Evolutionary conservation across 1,140 invertebrate species (phyloP).

Genomic region (Drosophila obscura): DNA sequence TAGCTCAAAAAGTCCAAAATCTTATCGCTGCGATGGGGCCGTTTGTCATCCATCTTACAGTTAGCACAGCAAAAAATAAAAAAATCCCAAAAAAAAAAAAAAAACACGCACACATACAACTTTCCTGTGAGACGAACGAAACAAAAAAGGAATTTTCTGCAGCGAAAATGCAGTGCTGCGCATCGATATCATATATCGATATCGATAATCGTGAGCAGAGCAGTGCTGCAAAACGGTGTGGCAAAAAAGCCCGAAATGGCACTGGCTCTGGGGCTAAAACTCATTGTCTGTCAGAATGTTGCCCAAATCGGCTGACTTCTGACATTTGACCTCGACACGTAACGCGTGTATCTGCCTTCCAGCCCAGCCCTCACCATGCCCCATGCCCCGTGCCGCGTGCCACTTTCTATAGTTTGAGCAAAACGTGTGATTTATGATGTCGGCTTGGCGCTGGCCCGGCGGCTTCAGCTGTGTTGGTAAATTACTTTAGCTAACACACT

Average conservation of each 20-base stretch:
- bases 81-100: too few relatives aligned
- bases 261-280: slow-evolving; percentile 8
- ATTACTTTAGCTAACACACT: slow-evolving; percentile 59
- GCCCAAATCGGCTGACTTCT: slow-evolving; percentile 75
- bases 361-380: background rate
- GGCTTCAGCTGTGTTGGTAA: slow-evolving; percentile 60
- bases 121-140: too few relatives aligned
- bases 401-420: slow-evolving; percentile 66
- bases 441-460: slow-evolving; percentile 2
- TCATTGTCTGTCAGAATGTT: slow-evolving; percentile 70
- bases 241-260: too few relatives aligned
- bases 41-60: too few relatives aligned
- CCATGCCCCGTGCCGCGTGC: slow-evolving; percentile 20
- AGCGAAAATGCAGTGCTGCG: too few relatives aligned
- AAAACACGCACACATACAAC: too few relatives aligned
- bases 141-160: too few relatives aligned
- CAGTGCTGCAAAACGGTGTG: slow-evolving; percentile 26
- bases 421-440: slow-evolving; percentile 77
- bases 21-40: too few relatives aligned
- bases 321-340: slow-evolving; percentile 79
- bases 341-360: slow-evolving; percentile 33
- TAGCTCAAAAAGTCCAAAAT: too few relatives aligned
- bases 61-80: too few relatives aligned
- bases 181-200: too few relatives aligned
- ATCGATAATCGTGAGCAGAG: slow-evolving; percentile 10